A percentile compares a stretch with the other conserved stretches of the same genome.
phyloP scores from a whole-genome alignment of 2,113 vertebrate species.

The Tyrannus savana region DNA sequence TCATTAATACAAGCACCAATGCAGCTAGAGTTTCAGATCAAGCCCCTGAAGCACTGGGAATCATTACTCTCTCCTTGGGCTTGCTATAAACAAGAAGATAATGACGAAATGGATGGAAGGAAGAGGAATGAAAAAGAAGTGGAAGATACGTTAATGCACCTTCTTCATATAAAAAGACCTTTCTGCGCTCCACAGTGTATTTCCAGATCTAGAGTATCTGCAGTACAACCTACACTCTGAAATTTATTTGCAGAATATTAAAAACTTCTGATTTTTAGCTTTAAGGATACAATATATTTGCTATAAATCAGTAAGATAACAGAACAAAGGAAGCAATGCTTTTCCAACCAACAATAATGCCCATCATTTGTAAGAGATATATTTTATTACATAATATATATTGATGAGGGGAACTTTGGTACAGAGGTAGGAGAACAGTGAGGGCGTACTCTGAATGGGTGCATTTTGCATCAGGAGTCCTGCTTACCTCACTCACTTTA shows the following conservation, averaged over 20 bases:
- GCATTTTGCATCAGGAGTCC: background rate
- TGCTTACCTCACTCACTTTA: background rate
- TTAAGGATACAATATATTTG: background rate
- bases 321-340: background rate
- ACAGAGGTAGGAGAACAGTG: background rate
- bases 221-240: background rate
- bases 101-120: background rate
- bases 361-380: background rate
- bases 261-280: background rate
- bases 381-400: background rate
- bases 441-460: background rate
- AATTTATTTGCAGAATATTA: background rate
- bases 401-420: background rate
- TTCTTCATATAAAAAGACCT: background rate
- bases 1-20: background rate
- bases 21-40: constrained; percentile 29
- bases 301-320: background rate
- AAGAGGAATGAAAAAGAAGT: background rate
- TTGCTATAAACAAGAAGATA: background rate
- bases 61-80: background rate
- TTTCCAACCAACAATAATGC: background rate
- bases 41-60: background rate
- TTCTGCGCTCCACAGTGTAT: background rate
- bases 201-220: background rate
- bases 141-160: background rate